Evolutionary conservation across 2,113 vertebrate species (phyloP).

Genomic region (Dolichallabes microphthalmus): DNA sequence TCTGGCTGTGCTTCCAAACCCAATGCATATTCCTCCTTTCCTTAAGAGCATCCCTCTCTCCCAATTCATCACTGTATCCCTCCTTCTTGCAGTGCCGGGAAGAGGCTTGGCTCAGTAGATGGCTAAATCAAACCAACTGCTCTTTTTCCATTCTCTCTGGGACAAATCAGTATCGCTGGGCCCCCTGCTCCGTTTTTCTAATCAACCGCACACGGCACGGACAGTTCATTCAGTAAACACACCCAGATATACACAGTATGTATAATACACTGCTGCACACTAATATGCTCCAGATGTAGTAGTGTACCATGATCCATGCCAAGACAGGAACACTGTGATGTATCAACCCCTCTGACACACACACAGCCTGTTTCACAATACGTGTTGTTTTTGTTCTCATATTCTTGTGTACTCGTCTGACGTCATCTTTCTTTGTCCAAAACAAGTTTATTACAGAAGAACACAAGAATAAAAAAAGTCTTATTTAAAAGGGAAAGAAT

Average conservation of each 20-base stretch:
- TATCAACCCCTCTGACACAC: neutral
- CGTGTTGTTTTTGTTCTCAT: neutral
- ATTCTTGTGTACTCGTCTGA: neutral
- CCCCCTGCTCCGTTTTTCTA: conserved; percentile 49
- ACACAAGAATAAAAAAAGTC: neutral
- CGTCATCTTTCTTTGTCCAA: neutral
- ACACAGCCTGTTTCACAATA: neutral
- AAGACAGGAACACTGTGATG: conserved; percentile 22
- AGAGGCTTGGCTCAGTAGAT: conserved; percentile 60
- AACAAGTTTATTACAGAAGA: neutral
- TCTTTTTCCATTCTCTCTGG: conserved; percentile 56
- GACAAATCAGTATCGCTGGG: conserved; percentile 49
- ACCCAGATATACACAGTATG: conserved; percentile 30
- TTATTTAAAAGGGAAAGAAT: neutral
- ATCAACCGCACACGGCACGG: conserved; percentile 46
- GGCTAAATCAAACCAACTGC: conserved; percentile 74
- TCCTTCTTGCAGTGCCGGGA: conserved; percentile 50
- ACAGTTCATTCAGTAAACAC: conserved; percentile 46
- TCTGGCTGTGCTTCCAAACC: conserved; percentile 13
- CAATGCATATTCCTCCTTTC: neutral
- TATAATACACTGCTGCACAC: conserved; percentile 28
- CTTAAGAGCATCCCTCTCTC: neutral
- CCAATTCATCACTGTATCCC: neutral
- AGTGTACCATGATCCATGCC: conserved; percentile 17
- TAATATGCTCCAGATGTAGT: conserved; percentile 47